Conservation (phyloP, 2,888 invertebrate genomes). For the Chymomyza amoena region DNA sequence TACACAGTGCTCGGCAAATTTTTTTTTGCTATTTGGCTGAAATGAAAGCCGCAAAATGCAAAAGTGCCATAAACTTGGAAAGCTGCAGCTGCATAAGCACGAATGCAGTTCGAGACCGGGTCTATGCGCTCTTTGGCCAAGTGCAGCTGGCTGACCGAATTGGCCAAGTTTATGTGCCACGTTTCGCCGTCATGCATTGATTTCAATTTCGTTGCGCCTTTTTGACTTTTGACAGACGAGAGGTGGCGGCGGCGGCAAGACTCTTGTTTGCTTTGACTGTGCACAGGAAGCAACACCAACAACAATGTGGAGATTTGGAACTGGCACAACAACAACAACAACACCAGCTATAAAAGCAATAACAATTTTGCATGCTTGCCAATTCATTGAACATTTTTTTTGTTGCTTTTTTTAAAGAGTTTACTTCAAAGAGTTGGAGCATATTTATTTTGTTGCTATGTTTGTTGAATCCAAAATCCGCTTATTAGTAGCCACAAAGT, state of each 20-base stretch:
- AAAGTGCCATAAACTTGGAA: slow-evolving; percentile 62
- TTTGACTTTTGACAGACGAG: slow-evolving; percentile 49
- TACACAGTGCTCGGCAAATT: neutral
- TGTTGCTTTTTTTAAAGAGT: slow-evolving; percentile 47
- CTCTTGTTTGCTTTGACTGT: slow-evolving; percentile 54
- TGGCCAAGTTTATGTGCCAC: neutral
- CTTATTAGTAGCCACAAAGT: too few relatives aligned
- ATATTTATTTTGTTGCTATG: neutral
- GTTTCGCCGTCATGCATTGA: slow-evolving; percentile 40
- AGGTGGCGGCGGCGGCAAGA: slow-evolving; percentile 39
- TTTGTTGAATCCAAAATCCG: neutral
- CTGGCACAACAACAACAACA: slow-evolving; percentile 30
- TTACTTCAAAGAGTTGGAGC: neutral
- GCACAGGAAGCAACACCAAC: slow-evolving; percentile 37
- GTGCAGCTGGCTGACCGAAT: neutral
- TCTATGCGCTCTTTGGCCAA: neutral
- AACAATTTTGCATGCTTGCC: slow-evolving; percentile 21
- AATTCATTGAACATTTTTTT: slow-evolving; percentile 57
- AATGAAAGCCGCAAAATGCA: slow-evolving; percentile 64
- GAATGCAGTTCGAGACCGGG: slow-evolving; percentile 25
- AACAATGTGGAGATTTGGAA: neutral
- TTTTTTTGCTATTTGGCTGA: slow-evolving; percentile 36
- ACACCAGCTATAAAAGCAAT: neutral
- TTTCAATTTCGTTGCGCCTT: slow-evolving; percentile 60
- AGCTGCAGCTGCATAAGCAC: slow-evolving; percentile 56